Percentiles rank a stretch among this genome's conserved stretches.
These are phyloP conservation scores for Buceros bicornis DNA, from an alignment of 2,797 vertebrate species.

Conservation along the genomic window DNA sequence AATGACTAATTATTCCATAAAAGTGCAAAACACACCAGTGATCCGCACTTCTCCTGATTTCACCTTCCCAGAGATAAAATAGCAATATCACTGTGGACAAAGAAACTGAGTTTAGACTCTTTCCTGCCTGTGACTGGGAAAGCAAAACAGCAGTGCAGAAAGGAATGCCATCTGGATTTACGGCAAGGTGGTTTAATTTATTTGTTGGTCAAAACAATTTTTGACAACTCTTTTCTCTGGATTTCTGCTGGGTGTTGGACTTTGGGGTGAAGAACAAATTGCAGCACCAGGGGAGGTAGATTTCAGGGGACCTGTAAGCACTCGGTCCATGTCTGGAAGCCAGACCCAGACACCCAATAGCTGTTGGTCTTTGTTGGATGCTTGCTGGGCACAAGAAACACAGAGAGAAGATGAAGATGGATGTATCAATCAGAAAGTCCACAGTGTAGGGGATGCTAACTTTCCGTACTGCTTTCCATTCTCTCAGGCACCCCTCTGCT, in stretches of 20 bases:
- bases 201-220: neutral
- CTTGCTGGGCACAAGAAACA: neutral
- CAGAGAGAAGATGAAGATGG: neutral
- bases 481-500: neutral
- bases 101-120: neutral
- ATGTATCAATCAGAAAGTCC: neutral
- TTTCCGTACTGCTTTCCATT: neutral
- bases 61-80: neutral
- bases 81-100: neutral
- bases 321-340: neutral
- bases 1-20: neutral
- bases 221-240: neutral
- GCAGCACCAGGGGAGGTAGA: neutral
- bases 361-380: neutral
- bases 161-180: neutral
- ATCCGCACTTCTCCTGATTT: neutral
- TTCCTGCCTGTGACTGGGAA: neutral
- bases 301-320: neutral
- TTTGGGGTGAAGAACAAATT: neutral
- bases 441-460: neutral
- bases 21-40: neutral
- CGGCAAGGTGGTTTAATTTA: neutral
- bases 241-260: neutral
- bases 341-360: neutral
- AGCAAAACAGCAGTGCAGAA: neutral